Conservation (phyloP, 2,113 vertebrate genomes). For the Paramormyrops kingsleyae region DNA sequence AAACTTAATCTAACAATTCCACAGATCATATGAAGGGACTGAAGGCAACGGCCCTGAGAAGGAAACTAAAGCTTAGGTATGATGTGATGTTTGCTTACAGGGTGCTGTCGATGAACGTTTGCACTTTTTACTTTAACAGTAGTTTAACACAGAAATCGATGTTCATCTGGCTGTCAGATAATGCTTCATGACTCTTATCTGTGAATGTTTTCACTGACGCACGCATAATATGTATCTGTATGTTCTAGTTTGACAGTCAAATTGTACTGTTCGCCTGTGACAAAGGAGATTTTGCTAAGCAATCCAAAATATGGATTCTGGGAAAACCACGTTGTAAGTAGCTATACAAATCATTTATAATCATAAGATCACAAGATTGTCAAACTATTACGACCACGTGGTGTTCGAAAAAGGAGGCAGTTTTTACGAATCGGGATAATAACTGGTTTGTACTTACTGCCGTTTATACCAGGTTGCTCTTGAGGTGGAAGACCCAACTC, state of each 20-base stretch:
- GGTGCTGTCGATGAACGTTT: background rate
- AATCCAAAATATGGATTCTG: constrained; percentile 83
- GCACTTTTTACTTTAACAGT: background rate
- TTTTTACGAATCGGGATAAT: background rate
- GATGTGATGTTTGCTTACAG: background rate
- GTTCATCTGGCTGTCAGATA: background rate
- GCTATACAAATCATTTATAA: background rate
- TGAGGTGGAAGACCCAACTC: constrained; percentile 89
- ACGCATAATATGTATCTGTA: too few relatives aligned
- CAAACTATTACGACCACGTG: background rate
- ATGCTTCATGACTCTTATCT: background rate
- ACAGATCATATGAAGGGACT: constrained; percentile 94
- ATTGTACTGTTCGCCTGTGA: constrained; percentile 91
- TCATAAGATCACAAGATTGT: background rate
- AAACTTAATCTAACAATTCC: background rate
- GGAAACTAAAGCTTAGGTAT: constrained; percentile 80
- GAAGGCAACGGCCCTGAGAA: constrained; percentile 69
- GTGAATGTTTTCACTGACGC: background rate
- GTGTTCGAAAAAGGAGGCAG: background rate
- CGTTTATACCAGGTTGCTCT: constrained; percentile 62
- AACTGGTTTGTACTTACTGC: background rate
- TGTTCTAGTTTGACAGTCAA: constrained; percentile 73
- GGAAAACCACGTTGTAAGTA: constrained; percentile 85
- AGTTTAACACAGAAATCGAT: background rate
- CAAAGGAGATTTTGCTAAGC: constrained; percentile 84